phyloP scores from a whole-genome alignment of 2,888 invertebrate species.

The Drosophila pegasa region DNA sequence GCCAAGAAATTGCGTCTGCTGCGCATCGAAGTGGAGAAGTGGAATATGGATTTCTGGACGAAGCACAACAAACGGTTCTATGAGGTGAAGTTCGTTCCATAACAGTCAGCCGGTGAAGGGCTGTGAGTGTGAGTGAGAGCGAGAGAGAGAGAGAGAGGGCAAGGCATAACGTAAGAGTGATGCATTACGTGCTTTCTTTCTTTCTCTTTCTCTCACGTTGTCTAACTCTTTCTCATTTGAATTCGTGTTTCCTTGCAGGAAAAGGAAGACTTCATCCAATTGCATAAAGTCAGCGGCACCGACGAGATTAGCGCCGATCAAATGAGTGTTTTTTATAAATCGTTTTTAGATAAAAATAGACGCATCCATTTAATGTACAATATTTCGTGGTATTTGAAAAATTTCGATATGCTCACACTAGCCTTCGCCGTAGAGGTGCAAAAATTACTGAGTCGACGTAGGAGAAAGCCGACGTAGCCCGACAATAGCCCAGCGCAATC shows the following conservation, averaged over 20 bases:
- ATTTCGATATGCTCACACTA: conserved; percentile 88
- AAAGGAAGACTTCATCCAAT: conserved; percentile 87
- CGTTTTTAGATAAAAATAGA: conserved; percentile 93
- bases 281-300: conserved; percentile 85
- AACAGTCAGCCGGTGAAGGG: too few relatives aligned
- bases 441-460: conserved; percentile 50
- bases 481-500: neutral
- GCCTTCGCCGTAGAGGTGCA: conserved; percentile 87
- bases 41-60: conserved; percentile 95
- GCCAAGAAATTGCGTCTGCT: conserved; percentile 88
- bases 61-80: conserved; percentile 92
- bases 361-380: conserved; percentile 91
- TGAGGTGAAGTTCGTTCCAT: conserved; percentile 85
- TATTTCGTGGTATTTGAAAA: conserved; percentile 93
- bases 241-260: conserved; percentile 83
- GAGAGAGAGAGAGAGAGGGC: neutral
- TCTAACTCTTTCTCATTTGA: conserved; percentile 4
- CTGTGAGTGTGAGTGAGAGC: too few relatives aligned
- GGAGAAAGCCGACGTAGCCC: conserved; percentile 21
- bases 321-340: conserved; percentile 95
- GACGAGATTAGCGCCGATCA: conserved; percentile 90
- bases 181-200: neutral
- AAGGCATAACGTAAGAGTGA: neutral
- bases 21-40: conserved; percentile 90
- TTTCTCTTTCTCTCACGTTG: neutral